phyloP scores from a whole-genome alignment of 64 coral and sea anemone species.

The Orbicella faveolata region DNA sequence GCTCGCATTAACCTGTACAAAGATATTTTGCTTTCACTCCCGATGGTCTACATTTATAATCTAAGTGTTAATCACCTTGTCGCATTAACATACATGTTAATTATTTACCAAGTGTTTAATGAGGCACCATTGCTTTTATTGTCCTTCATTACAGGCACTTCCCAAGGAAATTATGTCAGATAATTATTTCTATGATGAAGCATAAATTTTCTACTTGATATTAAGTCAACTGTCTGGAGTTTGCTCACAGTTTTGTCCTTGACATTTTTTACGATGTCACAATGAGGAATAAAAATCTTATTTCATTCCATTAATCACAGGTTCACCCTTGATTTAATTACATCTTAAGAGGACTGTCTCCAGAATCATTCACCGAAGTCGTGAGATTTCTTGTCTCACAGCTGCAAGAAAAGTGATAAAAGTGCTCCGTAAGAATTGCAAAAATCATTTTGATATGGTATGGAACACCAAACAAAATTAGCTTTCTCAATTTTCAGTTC shows the following conservation, averaged over 20 bases:
- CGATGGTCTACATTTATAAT: too few species aligned
- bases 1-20: too few species aligned
- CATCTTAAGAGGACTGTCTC: not conserved
- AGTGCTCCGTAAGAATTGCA: not conserved
- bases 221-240: not conserved
- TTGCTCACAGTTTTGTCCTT: not conserved
- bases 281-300: not conserved
- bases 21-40: too few species aligned
- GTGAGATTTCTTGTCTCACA: constrained; percentile 56
- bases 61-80: too few species aligned
- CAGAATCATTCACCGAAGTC: not conserved
- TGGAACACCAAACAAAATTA: not conserved
- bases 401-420: constrained; percentile 40
- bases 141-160: too few species aligned
- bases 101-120: too few species aligned
- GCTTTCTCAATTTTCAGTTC: not conserved
- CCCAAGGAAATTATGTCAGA: not conserved
- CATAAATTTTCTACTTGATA: not conserved
- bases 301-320: constrained; percentile 5
- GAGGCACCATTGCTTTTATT: too few species aligned
- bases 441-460: not conserved
- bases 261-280: not conserved
- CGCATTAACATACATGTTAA: too few species aligned
- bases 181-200: not conserved
- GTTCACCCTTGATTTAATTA: not conserved